Base-by-base conservation (phyloP, 37 sponge, comb jelly and placozoan genomes). In the Amphimedon queenslandica region DNA sequence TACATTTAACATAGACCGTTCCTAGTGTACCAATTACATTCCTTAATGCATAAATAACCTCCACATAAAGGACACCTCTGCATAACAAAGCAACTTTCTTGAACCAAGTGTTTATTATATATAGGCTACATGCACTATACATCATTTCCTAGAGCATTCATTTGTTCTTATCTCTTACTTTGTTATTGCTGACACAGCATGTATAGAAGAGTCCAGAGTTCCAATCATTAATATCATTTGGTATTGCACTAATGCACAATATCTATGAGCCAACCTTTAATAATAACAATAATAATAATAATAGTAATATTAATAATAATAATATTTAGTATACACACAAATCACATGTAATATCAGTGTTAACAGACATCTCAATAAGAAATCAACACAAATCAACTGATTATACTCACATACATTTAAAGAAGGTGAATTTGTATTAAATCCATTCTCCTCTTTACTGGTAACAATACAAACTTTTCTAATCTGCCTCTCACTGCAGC, bases 161-260 rank as follows among this genome's bases (percentile, higher is more conserved):
- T n/a, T n/a, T n/a, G 53, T 18, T 13, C 13, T 8, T 47, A 18
- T 47, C 13, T 56, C 67, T 69, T 40, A 84, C 85, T 64, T 72
- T 6, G 79, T 64, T 20, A 30, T 39, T 43, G 47, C 67, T 66
- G 74, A 64, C 30, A 83, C 32, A 30, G 80, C 89, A 21, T 66
- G 47, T 0, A 88, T 16, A 25, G 31, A 34, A 61, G 80, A 84
- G 69, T 84, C 77, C 73, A 84, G 73, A 36, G 90, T 89, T 18
- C 90, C 90, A 29, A 88, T 25, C 33, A 89, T 58, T 5, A 83
- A 83, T 21, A 11, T 47, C 63, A 35, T 31, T 33, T 0, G 66
- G 35, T 3, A 78, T 1, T 38, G 74, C 69, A 51, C 74, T 43
- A 37, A 78, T 37, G 32, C 80, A 75, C 0, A 74, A 68, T 28